Conservation (phyloP, 2,797 vertebrate species). For the Merluccius polli region DNA sequence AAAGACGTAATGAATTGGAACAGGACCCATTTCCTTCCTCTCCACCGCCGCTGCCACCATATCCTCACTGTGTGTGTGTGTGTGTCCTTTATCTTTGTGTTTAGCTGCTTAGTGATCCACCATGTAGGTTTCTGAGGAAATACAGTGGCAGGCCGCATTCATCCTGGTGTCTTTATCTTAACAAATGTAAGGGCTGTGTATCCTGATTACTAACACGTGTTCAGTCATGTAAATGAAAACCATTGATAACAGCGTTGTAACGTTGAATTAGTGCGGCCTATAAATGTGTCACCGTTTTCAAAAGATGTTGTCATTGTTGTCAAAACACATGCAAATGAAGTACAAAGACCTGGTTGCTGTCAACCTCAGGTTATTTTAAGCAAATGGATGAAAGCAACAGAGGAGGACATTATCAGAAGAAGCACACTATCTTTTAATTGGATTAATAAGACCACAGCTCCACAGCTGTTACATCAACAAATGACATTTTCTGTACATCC, state of each 20-base stretch:
- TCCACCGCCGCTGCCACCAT: neutral
- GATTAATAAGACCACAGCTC: neutral
- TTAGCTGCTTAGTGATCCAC: neutral
- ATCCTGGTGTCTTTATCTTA: neutral
- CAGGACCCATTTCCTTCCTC: neutral
- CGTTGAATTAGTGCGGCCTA: neutral
- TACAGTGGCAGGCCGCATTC: neutral
- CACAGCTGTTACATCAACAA: neutral
- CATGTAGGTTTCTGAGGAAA: neutral
- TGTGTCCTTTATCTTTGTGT: neutral
- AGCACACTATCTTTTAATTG: neutral
- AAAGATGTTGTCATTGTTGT: neutral
- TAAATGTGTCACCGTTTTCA: neutral
- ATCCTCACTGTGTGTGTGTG: neutral
- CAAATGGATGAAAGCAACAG: neutral
- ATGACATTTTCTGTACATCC: neutral
- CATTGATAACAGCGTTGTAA: neutral
- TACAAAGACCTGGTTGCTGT: neutral
- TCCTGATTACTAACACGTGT: neutral
- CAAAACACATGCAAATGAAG: neutral
- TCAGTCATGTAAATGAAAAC: neutral
- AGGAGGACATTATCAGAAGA: neutral
- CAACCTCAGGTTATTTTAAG: neutral
- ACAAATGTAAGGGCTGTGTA: neutral
- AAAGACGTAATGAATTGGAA: constrained; percentile 6